Base-by-base conservation (phyloP, 2,888 invertebrate genomes). In the Platycheirus rosarum region DNA sequence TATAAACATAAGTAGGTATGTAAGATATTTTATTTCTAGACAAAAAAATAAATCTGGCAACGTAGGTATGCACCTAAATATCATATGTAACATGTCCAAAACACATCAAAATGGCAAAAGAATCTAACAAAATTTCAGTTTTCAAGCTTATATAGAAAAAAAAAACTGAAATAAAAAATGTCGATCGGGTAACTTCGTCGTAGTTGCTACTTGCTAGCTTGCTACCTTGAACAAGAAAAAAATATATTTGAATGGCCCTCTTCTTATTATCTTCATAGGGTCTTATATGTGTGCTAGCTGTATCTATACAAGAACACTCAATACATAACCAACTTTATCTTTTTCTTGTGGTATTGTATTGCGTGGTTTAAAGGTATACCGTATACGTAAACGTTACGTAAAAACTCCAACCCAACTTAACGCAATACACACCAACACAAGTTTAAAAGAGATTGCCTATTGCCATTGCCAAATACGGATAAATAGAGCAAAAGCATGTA, bases 391-490 rank as follows among this genome's bases (percentile, higher is more conserved):
- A 60, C 60, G 60, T 60, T 42, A 60, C 60, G 60, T 60, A 7
- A 18, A n/a, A 32, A 44, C n/a, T 6, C 16, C 84, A 84, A 42
- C 76, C 80, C 85, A 75, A 84, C 18, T 13, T 42, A 11, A 60
- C 9, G 37, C 37, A 46, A 26, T 35, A 32, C 62, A 79, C 70
- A 65, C 63, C 16, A 42, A 6, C 18, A 32, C 14, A 35, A 42
- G 6, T 32, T 14, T 57, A 26, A 32, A n/a, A n/a, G n/a, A n/a
- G n/a, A n/a, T n/a, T n/a, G n/a, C n/a, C n/a, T n/a, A 37, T 48
- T 66, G 55, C 62, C 66, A 75, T 75, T 69, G 51, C 78, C 78
- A 73, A 78, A 68, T 74, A 35, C 53, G 62, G 68, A 3, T 8
- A 71, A 73, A 44, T 73, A 23, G 66, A 66, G 66, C 68, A 53